Percentiles rank a stretch among this genome's conserved stretches.
These are phyloP conservation scores for Drosophila ironensis DNA, from an alignment of 1,140 invertebrate species.

Conservation along the genomic window DNA sequence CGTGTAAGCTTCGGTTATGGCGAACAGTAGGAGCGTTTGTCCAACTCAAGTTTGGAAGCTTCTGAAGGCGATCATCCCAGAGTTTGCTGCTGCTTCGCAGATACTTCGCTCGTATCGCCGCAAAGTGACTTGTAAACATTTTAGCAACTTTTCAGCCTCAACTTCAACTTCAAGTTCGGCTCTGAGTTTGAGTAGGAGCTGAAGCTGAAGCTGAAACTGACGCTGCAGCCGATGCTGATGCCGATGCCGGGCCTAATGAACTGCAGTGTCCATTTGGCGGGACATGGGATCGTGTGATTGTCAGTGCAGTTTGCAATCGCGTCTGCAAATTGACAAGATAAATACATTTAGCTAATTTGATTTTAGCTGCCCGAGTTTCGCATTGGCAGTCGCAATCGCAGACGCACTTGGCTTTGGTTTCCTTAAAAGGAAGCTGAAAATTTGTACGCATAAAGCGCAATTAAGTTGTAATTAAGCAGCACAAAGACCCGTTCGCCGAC, in stretches of 20 bases:
- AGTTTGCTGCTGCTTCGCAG: not conserved
- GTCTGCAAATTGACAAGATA: slow-evolving; percentile 79
- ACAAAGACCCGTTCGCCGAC: slow-evolving; percentile 17
- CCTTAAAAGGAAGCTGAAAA: slow-evolving; percentile 57
- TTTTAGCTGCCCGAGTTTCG: slow-evolving; percentile 39
- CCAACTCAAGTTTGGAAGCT: slow-evolving; percentile 43
- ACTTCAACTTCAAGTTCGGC: slow-evolving; percentile 31
- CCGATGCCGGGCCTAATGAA: slow-evolving; percentile 55
- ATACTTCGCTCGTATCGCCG: slow-evolving; percentile 25
- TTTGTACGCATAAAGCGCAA: slow-evolving; percentile 75
- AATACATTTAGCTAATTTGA: slow-evolving; percentile 81
- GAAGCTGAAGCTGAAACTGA: no score
- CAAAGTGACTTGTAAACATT: slow-evolving; percentile 80
- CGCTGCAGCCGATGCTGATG: not conserved
- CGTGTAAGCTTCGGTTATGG: not conserved
- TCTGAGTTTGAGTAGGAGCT: not conserved
- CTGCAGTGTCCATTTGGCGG: slow-evolving; percentile 33
- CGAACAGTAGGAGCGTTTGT: slow-evolving; percentile 73
- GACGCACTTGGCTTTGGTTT: not conserved
- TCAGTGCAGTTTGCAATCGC: slow-evolving; percentile 61
- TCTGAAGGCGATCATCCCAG: slow-evolving; percentile 58
- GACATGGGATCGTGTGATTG: slow-evolving; percentile 54
- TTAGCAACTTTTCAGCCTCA: slow-evolving; percentile 78
- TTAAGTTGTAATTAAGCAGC: slow-evolving; percentile 73
- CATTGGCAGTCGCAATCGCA: no score